Evolutionary conservation across 2,888 invertebrate species (phyloP), one percentile per base, ranked within the genome.

Genomic region (Stratiomys singularior): DNA sequence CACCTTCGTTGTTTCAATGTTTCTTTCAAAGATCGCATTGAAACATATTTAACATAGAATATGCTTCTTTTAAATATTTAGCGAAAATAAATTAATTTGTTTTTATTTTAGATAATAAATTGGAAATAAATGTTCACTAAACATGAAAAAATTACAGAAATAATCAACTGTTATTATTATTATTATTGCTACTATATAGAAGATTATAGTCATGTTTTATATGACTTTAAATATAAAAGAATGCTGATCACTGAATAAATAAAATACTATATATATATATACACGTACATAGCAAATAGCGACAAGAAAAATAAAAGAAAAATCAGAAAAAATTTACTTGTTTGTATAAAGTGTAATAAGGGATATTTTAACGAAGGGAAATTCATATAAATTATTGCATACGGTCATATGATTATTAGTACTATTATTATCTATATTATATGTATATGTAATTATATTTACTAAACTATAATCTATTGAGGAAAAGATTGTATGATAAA

Each of bases 341-440:
- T 76, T 64, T 76, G 60, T 64, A 76, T 76, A 76, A 58, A 74
- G 37, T 5, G 3, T 9, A 37, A 37, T 37, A 37, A 37, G 3
- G 37, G 9, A 76, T 46, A 76, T 60, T 63, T 76, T 64, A 64
- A 58, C 60, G 18, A 71, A 71, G 23, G 21, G 37, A 71, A 47
- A 71, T 21, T 60, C 27, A 52, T 52, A 69, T 23, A 71, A 71
- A 71, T 69, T 69, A 69, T 69, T 69, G 27, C 52, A 52, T 52
- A 60, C 18, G 21, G 25, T 21, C 60, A 60, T 60, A 60, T 23
- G 4, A 25, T 23, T 21, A 60, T n/a, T 52, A 18, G 18, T 52
- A 15, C 52, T 52, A 52, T 52, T 80, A 90, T 37, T 37, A 37
- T 37, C 37, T 37, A 82, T 77, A 85, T 85, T 80, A 85, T 86